These are phyloP conservation scores for Hybos culiciformis DNA, from an alignment of 2,888 invertebrate genomes.

Conservation along the genomic window DNA sequence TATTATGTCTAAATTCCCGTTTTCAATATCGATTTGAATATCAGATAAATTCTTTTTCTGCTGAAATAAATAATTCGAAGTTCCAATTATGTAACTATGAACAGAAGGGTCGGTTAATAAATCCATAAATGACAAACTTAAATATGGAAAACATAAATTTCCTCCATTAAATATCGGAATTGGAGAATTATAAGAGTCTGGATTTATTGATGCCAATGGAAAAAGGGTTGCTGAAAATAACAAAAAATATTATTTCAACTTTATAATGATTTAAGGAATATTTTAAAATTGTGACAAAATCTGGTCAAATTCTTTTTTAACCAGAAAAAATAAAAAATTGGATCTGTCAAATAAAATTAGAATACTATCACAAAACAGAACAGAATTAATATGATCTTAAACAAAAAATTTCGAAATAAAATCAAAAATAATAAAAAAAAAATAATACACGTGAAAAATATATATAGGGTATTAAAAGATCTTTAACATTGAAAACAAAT, in stretches of 20 bases:
- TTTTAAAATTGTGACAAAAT: not conserved
- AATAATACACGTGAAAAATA: no score
- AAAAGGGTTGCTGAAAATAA: constrained; percentile 23
- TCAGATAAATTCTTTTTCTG: constrained; percentile 88
- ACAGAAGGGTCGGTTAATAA: constrained; percentile 77
- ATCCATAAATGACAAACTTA: constrained; percentile 90
- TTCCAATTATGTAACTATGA: constrained; percentile 78
- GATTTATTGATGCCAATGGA: constrained; percentile 27
- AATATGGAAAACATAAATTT: constrained; percentile 86
- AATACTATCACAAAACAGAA: no score
- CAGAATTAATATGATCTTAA: no score
- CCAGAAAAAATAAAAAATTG: not conserved
- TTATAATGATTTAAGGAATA: not conserved
- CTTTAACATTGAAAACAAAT: no score
- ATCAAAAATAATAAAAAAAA: no score
- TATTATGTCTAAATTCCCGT: constrained; percentile 64
- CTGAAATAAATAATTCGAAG: constrained; percentile 96
- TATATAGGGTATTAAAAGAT: no score
- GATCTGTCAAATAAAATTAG: not conserved
- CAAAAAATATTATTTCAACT: not conserved
- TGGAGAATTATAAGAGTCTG: constrained; percentile 68
- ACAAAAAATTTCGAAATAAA: no score
- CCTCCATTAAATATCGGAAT: constrained; percentile 79
- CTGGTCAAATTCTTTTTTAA: no score
- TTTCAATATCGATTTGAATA: constrained; percentile 79